Evolutionary conservation across 2,797 vertebrate genomes (phyloP), one percentile per base, ranked within the genome.

Genomic region (Chelon labrosus): DNA sequence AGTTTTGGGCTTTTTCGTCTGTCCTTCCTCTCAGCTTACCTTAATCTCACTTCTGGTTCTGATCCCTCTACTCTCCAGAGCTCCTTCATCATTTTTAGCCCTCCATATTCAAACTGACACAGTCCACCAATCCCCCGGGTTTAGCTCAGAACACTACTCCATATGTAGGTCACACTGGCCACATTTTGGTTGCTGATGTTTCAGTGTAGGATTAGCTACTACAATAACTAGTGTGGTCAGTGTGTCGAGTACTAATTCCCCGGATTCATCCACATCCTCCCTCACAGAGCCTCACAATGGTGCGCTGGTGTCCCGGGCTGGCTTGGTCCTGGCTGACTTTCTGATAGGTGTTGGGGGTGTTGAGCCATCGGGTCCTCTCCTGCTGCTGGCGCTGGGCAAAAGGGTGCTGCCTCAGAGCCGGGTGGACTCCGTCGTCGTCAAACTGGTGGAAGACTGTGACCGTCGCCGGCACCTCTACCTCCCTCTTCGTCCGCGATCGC

Each of bases 291-390:
- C 94, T 95, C 82, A 99, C 97, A 51, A 95, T 96, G 65, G 95
- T 96, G 85, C 97, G 96, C 64, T 91, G 92, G 5, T 96, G 95
- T 47, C 96, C 93, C 0, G 95, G 96, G 81, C 94, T 92, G 35
- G 95, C 91, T 55, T 96, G 95, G 0, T 96, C 96, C 85, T 97
- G 96, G 41, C 85, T 97, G 88, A 99, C 95, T 75, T 96, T 95
- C 79, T 96, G 94, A 93, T 99, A 99, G 75, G 94, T 95, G 91
- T 99, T 99, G 62, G 98, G 98, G 0, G 98, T 98, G 92, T 99
- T 99, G 73, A 99, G 96, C 98, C 98, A 99, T 27, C 98, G 94
- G 0, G 97, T 98, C 90, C 97, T 97, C 91, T 99, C 98, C 86
- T 97, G 97, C 93, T 99, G 98, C 77, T 98, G 98, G 42, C 96